Evolutionary conservation across 2,797 vertebrate species (phyloP).

Genomic region (Sebastes glaucus): DNA sequence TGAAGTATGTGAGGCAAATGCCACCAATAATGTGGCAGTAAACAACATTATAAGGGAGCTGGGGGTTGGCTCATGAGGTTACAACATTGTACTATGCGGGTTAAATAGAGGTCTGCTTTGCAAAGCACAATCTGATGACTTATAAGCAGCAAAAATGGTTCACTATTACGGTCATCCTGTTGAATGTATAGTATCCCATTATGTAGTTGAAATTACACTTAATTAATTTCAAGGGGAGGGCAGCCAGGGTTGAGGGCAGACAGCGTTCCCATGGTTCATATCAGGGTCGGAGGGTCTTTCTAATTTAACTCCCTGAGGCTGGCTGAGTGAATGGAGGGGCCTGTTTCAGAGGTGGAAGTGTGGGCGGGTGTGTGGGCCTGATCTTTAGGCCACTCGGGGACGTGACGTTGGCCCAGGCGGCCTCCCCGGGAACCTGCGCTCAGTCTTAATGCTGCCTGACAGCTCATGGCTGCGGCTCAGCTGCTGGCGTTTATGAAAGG

Average conservation of each 20-base stretch:
- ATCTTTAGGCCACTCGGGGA: constrained; percentile 44
- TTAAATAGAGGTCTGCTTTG: constrained; percentile 33
- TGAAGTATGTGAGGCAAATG: constrained; percentile 49
- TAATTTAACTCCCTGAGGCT: constrained; percentile 44
- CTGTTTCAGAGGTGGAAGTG: constrained; percentile 49
- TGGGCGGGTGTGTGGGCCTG: constrained; percentile 49
- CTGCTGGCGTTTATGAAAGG: constrained; percentile 49
- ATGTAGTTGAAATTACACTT: constrained; percentile 60
- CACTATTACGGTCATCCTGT: constrained; percentile 22
- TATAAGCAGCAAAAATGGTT: constrained; percentile 25
- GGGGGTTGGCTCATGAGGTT: constrained; percentile 24
- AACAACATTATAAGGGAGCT: constrained; percentile 42
- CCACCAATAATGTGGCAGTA: constrained; percentile 27
- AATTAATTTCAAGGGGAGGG: constrained; percentile 65
- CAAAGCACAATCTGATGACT: constrained; percentile 43
- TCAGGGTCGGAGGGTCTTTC: constrained; percentile 29
- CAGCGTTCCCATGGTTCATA: constrained; percentile 55
- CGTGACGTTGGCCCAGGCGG: constrained; percentile 5
- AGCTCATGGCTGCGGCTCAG: constrained; percentile 71
- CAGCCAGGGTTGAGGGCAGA: constrained; percentile 41
- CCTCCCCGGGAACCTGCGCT: constrained; percentile 44
- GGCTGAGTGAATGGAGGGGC: constrained; percentile 30
- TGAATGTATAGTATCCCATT: constrained; percentile 35
- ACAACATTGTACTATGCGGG: constrained; percentile 17
- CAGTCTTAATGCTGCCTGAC: constrained; percentile 69